Percentiles rank a stretch among this genome's conserved stretches.
These are phyloP conservation scores for Strigamia transsilvanica DNA, from an alignment of 2,888 invertebrate species.

Conservation along the genomic window DNA sequence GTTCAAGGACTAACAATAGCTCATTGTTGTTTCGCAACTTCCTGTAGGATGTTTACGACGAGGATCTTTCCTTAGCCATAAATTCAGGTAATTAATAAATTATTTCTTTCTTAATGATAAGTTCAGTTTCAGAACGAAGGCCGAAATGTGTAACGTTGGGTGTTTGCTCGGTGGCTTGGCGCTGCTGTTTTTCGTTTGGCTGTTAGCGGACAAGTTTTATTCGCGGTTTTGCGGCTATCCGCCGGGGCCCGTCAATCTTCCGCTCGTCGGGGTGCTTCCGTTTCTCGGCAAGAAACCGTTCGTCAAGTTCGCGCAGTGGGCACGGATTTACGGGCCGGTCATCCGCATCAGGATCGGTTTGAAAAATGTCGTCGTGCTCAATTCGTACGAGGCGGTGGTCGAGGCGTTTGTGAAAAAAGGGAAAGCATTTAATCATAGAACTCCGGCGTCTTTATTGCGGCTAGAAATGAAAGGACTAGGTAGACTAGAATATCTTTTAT, in stretches of 20 bases:
- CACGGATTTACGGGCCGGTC: neutral
- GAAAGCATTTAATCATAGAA: constrained; percentile 17
- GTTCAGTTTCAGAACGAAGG: too few relatives aligned
- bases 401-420: constrained; percentile 35
- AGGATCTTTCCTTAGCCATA: too few relatives aligned
- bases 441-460: neutral
- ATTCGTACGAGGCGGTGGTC: neutral
- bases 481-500: too few relatives aligned
- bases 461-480: constrained; percentile 28
- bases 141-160: too few relatives aligned
- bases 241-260: neutral
- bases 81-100: too few relatives aligned
- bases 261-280: neutral
- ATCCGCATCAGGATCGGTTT: neutral
- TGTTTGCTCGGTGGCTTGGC: too few relatives aligned
- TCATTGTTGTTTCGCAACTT: too few relatives aligned
- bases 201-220: too few relatives aligned
- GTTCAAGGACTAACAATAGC: too few relatives aligned
- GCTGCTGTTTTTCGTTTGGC: too few relatives aligned
- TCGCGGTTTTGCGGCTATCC: neutral
- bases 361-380: constrained; percentile 22
- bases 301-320: constrained; percentile 12
- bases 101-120: too few relatives aligned
- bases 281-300: constrained; percentile 3
- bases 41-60: too few relatives aligned